Conservation (phyloP, 2,888 invertebrate genomes). For the Andrena bicolor region DNA sequence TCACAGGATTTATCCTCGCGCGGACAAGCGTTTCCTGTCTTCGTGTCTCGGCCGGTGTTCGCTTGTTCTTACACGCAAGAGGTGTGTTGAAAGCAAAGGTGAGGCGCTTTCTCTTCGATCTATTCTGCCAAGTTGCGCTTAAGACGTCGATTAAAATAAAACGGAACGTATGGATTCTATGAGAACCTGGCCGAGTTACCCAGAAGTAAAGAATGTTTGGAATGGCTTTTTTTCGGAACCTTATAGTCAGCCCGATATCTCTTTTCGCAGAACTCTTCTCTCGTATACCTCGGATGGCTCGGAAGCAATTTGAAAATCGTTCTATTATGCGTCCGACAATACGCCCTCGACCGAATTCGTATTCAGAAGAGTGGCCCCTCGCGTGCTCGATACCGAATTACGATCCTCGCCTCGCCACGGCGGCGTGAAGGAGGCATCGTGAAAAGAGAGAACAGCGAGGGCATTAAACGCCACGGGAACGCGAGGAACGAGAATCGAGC, state of each 20-base stretch:
- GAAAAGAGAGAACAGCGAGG: slow-evolving; percentile 18
- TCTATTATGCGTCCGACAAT: slow-evolving; percentile 18
- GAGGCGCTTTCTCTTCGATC: slow-evolving; percentile 27
- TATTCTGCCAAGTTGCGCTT: neutral
- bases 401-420: slow-evolving; percentile 36
- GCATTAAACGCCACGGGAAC: slow-evolving; percentile 40
- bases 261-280: neutral
- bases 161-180: neutral
- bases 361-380: slow-evolving; percentile 28
- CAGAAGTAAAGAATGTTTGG: too few relatives aligned
- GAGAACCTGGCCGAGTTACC: too few relatives aligned
- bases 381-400: slow-evolving; percentile 48
- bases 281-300: neutral
- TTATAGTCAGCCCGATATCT: neutral
- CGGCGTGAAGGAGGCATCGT: neutral
- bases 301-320: slow-evolving; percentile 9
- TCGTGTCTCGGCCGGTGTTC: slow-evolving; percentile 27
- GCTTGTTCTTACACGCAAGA: slow-evolving; percentile 5
- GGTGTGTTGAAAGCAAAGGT: slow-evolving; percentile 14
- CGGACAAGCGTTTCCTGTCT: slow-evolving; percentile 39
- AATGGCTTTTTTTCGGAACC: neutral
- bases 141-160: neutral
- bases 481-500: slow-evolving; percentile 43
- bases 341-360: slow-evolving; percentile 19
- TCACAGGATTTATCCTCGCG: slow-evolving; percentile 46